Evolutionary conservation across 2,113 vertebrate genomes (phyloP).

Genomic region (Nothocercus julius): DNA sequence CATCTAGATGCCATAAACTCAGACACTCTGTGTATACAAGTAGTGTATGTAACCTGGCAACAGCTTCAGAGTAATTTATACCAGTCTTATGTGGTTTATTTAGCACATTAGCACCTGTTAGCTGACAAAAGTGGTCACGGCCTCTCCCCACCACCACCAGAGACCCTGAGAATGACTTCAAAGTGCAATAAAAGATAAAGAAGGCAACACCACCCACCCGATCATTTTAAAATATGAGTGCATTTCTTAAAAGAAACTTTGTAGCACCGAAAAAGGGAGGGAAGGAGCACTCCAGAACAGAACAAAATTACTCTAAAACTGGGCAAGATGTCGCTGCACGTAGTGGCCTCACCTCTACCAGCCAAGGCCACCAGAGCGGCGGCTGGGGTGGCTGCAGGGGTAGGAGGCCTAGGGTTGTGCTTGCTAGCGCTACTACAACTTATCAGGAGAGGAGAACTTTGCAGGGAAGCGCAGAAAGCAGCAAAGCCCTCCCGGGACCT

Average conservation of each 20-base stretch:
- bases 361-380: not conserved
- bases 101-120: constrained; percentile 66
- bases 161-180: not conserved
- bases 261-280: accelerated
- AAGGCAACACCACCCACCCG: accelerated
- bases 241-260: not conserved
- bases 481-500: accelerated
- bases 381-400: accelerated
- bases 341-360: not conserved
- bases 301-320: not conserved
- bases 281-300: not conserved
- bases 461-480: not conserved
- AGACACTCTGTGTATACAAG: constrained; percentile 17
- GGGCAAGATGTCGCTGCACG: not conserved
- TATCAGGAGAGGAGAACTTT: not conserved
- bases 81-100: constrained; percentile 49
- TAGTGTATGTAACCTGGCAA: constrained; percentile 63
- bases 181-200: not conserved
- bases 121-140: not conserved
- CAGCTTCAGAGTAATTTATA: constrained; percentile 26
- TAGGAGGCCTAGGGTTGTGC: not conserved
- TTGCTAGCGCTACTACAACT: accelerated
- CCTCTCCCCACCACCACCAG: not conserved
- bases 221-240: accelerated
- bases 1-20: not conserved